A percentile compares a stretch with the other conserved stretches of the same genome.
These are phyloP conservation scores for Bagarius yarrelli DNA, from an alignment of 2,113 vertebrate genomes.

Conservation along the genomic window DNA sequence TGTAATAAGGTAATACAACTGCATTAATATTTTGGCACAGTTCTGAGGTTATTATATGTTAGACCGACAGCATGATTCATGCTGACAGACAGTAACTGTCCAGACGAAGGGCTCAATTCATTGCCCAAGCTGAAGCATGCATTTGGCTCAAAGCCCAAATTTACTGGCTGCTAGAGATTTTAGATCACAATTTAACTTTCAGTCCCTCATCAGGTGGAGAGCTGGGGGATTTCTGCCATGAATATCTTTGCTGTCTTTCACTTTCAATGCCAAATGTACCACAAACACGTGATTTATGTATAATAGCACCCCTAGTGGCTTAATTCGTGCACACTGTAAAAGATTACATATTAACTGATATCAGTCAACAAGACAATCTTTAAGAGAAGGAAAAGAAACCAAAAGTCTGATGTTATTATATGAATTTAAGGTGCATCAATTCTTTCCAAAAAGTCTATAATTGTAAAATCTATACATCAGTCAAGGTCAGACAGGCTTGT, in stretches of 20 bases:
- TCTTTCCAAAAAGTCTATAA: slow-evolving; percentile 8
- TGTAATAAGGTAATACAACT: neutral
- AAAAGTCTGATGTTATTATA: neutral
- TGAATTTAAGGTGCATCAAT: neutral
- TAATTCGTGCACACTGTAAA: neutral
- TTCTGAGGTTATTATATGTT: neutral
- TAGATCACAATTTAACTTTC: slow-evolving; percentile 16
- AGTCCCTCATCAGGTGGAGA: neutral
- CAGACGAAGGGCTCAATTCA: neutral
- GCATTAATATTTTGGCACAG: neutral
- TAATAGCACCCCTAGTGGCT: slow-evolving; percentile 14
- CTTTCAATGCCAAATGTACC: slow-evolving; percentile 19
- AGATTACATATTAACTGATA: neutral
- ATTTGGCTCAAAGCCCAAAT: slow-evolving; percentile 15
- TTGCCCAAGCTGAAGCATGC: too few species aligned
- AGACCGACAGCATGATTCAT: neutral
- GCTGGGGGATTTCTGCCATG: slow-evolving; percentile 34
- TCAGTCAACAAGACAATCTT: neutral
- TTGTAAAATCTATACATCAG: slow-evolving; percentile 27
- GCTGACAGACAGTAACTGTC: neutral
- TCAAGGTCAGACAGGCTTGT: slow-evolving; percentile 29
- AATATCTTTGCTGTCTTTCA: neutral
- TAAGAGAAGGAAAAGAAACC: neutral
- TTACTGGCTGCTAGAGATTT: neutral
- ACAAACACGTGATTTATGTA: neutral